Conservation (phyloP, 2,888 invertebrate genomes). For the Torymus tubicola region DNA sequence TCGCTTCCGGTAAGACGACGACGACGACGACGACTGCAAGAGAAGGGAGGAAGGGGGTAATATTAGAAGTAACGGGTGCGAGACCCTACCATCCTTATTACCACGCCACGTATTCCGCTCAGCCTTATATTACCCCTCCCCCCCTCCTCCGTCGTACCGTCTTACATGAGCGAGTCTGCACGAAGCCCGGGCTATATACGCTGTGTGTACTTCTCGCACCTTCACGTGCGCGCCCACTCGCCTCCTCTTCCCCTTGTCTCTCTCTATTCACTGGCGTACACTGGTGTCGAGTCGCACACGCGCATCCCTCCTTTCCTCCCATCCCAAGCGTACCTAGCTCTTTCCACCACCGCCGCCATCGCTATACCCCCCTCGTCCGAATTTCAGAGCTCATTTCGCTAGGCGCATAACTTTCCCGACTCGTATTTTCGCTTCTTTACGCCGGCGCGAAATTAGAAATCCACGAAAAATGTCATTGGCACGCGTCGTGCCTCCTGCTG, state of each 20-base stretch:
- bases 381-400: slow-evolving; percentile 63
- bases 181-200: slow-evolving; percentile 38
- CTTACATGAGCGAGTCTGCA: slow-evolving; percentile 57
- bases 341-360: too few relatives aligned
- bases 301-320: slow-evolving; percentile 4
- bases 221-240: slow-evolving; percentile 22
- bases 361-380: slow-evolving; percentile 2
- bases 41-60: slow-evolving; percentile 52
- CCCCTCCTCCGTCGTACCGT: slow-evolving; percentile 7
- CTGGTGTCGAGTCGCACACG: background rate
- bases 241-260: slow-evolving; percentile 18
- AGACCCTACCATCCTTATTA: slow-evolving; percentile 67
- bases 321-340: too few relatives aligned
- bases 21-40: slow-evolving; percentile 33
- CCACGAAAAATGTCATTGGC: slow-evolving; percentile 34
- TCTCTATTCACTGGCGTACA: slow-evolving; percentile 8
- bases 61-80: slow-evolving; percentile 70
- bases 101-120: slow-evolving; percentile 65
- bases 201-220: slow-evolving; percentile 13
- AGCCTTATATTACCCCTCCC: slow-evolving; percentile 63
- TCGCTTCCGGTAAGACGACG: slow-evolving; percentile 18
- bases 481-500: background rate
- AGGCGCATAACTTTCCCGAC: slow-evolving; percentile 62
- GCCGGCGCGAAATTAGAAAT: slow-evolving; percentile 48
- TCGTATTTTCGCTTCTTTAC: slow-evolving; percentile 63